Conservation (phyloP, 2,797 vertebrate genomes). For the Tinamus major region DNA sequence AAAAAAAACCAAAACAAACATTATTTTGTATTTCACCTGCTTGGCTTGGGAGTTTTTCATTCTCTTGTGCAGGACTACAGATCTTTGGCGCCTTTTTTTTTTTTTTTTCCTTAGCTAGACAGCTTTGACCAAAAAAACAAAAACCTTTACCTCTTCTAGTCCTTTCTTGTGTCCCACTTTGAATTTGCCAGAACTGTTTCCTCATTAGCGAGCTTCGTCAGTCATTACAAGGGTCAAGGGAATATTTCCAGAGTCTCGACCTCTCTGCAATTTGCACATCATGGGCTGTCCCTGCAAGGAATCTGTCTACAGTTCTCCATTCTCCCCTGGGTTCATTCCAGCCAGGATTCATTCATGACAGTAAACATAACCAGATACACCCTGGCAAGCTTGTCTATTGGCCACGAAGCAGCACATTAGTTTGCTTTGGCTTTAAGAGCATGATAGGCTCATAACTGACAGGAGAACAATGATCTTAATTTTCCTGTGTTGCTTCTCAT, state of each 20-base stretch:
- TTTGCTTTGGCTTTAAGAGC: background rate
- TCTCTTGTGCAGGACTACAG: background rate
- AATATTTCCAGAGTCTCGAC: slow-evolving; percentile 31
- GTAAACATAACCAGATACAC: background rate
- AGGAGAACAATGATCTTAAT: background rate
- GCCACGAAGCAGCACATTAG: background rate
- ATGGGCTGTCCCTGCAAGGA: background rate
- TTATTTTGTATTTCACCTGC: background rate
- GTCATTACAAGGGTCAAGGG: slow-evolving; percentile 49
- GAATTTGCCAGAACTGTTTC: slow-evolving; percentile 49
- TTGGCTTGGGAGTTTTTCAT: background rate
- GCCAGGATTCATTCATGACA: background rate
- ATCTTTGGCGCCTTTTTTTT: background rate
- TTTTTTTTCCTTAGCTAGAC: slow-evolving; percentile 8
- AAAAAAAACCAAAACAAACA: background rate
- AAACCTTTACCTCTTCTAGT: slow-evolving; percentile 29
- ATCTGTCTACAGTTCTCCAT: background rate
- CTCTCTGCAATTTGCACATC: background rate
- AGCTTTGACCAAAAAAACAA: background rate
- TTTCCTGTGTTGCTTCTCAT: background rate
- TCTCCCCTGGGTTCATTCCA: slow-evolving; percentile 1
- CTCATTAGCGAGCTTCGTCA: slow-evolving; percentile 51
- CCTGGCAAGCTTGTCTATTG: background rate
- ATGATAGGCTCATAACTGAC: background rate
- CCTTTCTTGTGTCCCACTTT: background rate